phyloP scores from a whole-genome alignment of 1,140 invertebrate genomes.

The Alviniconcha marisindica region DNA sequence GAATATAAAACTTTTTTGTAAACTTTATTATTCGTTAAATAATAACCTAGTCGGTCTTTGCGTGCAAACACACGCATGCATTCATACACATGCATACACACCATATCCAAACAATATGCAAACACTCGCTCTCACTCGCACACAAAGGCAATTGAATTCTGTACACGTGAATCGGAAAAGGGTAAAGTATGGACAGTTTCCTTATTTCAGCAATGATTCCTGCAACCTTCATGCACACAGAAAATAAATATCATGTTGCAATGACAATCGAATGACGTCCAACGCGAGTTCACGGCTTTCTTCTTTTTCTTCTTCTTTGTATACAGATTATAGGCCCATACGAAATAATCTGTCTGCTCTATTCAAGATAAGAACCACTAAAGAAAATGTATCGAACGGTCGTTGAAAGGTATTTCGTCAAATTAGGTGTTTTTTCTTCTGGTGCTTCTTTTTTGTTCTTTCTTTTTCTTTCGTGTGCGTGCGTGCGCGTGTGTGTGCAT shows the following conservation, averaged over 20 bases:
- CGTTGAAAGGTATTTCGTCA: no score
- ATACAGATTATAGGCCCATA: neutral
- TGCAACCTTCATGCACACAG: conserved; percentile 29
- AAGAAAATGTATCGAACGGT: neutral
- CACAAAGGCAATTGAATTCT: neutral
- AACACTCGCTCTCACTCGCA: neutral
- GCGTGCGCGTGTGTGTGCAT: no score
- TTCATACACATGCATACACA: neutral
- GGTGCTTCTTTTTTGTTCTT: no score
- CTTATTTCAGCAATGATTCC: neutral
- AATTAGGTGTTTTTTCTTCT: no score
- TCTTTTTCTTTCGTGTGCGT: no score
- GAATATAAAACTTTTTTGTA: no score
- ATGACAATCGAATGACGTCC: neutral
- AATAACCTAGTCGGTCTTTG: no score
- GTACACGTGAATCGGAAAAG: no score
- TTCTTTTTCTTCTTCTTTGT: no score
- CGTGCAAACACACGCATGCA: conserved; percentile 15
- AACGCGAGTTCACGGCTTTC: neutral
- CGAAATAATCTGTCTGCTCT: neutral
- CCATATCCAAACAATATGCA: neutral
- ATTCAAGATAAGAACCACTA: neutral
- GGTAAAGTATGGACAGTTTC: no score
- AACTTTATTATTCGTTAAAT: no score
- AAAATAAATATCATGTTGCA: neutral